These are phyloP conservation scores for Platycnemis pennipes DNA, from an alignment of 2,888 invertebrate species.

Conservation along the genomic window DNA sequence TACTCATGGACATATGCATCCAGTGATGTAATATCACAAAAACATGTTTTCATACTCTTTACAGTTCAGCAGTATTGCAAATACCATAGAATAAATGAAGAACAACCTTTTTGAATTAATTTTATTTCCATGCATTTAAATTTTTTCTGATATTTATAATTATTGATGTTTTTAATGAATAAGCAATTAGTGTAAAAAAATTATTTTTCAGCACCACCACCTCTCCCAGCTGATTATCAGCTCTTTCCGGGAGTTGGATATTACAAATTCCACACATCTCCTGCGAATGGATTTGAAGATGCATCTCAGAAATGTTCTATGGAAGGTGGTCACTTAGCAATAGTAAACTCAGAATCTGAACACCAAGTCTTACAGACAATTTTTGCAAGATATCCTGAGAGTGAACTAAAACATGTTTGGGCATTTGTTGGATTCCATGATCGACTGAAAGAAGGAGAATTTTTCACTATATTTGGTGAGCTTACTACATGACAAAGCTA, in stretches of 20 bases:
- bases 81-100: too few species aligned
- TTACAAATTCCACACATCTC: constrained; percentile 51
- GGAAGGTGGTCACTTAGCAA: constrained; percentile 71
- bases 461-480: constrained; percentile 70
- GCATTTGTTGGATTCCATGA: constrained; percentile 72
- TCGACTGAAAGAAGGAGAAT: constrained; percentile 69
- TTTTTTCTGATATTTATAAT: too few species aligned
- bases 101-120: too few species aligned
- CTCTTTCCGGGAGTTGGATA: constrained; percentile 51
- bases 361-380: constrained; percentile 69
- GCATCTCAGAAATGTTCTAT: constrained; percentile 20
- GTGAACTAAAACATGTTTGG: constrained; percentile 63
- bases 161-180: too few species aligned
- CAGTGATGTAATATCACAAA: too few species aligned
- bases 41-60: too few species aligned
- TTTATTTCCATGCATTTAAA: too few species aligned
- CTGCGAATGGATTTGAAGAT: constrained; percentile 38
- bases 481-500: neutral
- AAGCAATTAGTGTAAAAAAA: too few species aligned
- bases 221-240: constrained; percentile 9
- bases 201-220: neutral
- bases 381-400: constrained; percentile 63
- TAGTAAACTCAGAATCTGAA: constrained; percentile 72
- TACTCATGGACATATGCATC: too few species aligned
- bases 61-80: too few species aligned